Base-by-base conservation (phyloP, 2,797 vertebrate genomes). In the Lepilemur septentrionalis region DNA sequence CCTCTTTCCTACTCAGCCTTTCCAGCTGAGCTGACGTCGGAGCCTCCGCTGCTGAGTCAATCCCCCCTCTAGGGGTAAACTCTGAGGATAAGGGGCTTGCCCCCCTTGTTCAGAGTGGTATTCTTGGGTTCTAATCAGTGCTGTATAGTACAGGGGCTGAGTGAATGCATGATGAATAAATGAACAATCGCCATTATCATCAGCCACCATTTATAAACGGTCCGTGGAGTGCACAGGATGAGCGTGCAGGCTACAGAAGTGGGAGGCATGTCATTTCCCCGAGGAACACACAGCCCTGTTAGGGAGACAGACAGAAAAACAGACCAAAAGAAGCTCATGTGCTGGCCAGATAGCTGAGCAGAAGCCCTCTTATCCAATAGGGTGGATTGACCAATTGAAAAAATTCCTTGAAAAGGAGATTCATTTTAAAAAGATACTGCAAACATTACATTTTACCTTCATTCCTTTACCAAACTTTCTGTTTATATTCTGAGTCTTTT, bases 231-330 rank as follows among this genome's bases (percentile, higher is more conserved):
- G 14, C 61, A 22, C 28, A 61, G 28, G 2, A 17, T 30, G 23
- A 38, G 41, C 1, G 1, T 18, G 30, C 20, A 3, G 30, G 20
- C 30, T 50, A 11, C 0, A 17, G 65, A 72, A 4, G n/a, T 7
- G 1, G 2, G 30, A 70, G n/a, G 22, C 7, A 2, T 18, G 12
- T 22, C 52, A 20, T 48, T 23, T 61, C 48, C 28, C 50, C 38
- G 12, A 10, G 41, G 59, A 17, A 46, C 28, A 13, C 0, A 5
- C 11, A 61, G 25, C 18, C 30, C 48, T 35, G 14, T 1, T 23
- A 7, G 48, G 13, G 9, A 90, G 81, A 43, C 25, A 4, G 32
- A 30, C 18, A 10, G 72, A 10, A 97, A 43, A 5, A 52, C 11
- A 84, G 17, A 57, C 18, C 7, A 48, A 35, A 43, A 50, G 79